Conservation (phyloP, 2,113 vertebrate species). For the Dipodomys spectabilis region DNA sequence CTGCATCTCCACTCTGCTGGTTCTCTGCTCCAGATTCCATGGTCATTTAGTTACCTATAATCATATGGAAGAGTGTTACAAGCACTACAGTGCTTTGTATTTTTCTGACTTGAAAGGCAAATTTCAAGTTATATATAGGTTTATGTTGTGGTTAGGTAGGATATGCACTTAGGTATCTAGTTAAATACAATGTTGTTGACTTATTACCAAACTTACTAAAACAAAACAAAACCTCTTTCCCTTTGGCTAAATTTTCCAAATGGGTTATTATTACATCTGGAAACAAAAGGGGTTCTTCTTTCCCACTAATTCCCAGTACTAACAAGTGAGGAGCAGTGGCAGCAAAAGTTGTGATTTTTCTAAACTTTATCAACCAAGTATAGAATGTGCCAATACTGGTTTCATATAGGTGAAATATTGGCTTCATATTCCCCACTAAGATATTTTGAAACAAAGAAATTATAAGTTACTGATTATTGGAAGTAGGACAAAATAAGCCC, state of each 20-base stretch:
- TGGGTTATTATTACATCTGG: neutral
- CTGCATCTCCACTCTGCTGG: conserved; percentile 97
- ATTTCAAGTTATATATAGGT: conserved; percentile 63
- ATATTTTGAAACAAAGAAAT: conserved; percentile 33
- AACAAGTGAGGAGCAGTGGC: neutral
- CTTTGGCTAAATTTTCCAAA: conserved; percentile 19
- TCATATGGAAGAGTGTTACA: conserved; percentile 84
- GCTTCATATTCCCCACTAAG: neutral
- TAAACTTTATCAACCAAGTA: neutral
- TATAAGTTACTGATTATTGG: neutral
- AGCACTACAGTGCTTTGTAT: conserved; percentile 77
- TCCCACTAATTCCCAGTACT: neutral
- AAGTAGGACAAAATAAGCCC: neutral
- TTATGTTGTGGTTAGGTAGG: conserved; percentile 43
- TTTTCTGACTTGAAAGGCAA: conserved; percentile 74
- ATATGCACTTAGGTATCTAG: conserved; percentile 59
- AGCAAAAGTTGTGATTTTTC: neutral
- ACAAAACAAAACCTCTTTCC: neutral
- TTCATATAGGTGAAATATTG: neutral
- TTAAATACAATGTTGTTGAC: conserved; percentile 44
- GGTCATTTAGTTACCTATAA: conserved; percentile 97
- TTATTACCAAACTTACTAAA: conserved; percentile 31
- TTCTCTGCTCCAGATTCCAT: conserved; percentile 99
- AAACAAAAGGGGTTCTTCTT: conserved; percentile 9
- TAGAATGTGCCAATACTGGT: neutral